Conservation (phyloP, 2,888 invertebrate species). For the Ellobium chinense region DNA sequence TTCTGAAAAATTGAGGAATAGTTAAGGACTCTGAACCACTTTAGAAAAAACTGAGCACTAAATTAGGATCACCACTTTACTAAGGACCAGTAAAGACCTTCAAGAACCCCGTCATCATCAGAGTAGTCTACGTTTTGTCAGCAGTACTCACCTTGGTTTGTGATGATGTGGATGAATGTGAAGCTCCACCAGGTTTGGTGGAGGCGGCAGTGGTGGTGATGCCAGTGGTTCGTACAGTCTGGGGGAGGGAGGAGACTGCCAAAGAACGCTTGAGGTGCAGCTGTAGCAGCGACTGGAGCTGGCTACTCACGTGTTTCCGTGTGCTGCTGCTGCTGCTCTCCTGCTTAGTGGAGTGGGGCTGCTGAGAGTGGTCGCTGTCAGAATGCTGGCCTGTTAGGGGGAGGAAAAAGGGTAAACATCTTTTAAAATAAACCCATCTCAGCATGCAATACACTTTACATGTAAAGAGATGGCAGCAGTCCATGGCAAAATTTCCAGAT, state of each 20-base stretch:
- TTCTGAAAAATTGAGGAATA: too few relatives aligned
- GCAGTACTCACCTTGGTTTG: constrained; percentile 31
- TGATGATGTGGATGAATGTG: neutral
- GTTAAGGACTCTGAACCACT: too few relatives aligned
- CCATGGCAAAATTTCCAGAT: too few relatives aligned
- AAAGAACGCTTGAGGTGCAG: constrained; percentile 55
- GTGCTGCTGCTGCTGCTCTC: constrained; percentile 46
- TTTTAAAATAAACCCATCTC: too few relatives aligned
- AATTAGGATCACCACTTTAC: too few relatives aligned
- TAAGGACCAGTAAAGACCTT: too few relatives aligned
- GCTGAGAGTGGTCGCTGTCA: constrained; percentile 58
- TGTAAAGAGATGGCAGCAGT: too few relatives aligned
- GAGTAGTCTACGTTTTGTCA: too few relatives aligned
- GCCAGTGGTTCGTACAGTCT: constrained; percentile 23
- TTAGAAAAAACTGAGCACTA: too few relatives aligned
- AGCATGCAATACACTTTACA: too few relatives aligned
- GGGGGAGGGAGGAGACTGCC: constrained; percentile 48
- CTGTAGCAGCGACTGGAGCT: constrained; percentile 65
- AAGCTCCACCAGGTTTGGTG: neutral
- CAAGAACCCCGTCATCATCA: too few relatives aligned
- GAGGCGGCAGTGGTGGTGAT: constrained; percentile 11
- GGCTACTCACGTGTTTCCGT: constrained; percentile 50
- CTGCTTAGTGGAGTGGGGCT: constrained; percentile 58
- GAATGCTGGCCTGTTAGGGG: constrained; percentile 44
- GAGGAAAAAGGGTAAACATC: neutral